Conservation (phyloP, 2,888 invertebrate genomes). For the Oegoconia quadripuncta region DNA sequence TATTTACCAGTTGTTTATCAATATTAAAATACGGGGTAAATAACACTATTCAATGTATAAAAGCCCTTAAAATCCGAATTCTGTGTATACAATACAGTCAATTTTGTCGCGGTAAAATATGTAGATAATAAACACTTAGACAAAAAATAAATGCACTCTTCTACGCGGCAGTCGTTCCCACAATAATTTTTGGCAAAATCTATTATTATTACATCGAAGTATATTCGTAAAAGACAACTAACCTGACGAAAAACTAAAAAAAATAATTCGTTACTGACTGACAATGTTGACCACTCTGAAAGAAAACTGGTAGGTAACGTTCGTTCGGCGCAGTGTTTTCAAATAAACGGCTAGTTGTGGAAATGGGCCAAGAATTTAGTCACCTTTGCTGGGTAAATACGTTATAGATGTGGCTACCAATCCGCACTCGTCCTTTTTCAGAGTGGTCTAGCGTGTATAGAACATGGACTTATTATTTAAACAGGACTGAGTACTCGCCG, state of each 20-base stretch:
- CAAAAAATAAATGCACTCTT: constrained; percentile 70
- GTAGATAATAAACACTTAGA: constrained; percentile 50
- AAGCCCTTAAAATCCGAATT: constrained; percentile 58
- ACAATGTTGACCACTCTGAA: too few species aligned
- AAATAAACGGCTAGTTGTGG: too few species aligned
- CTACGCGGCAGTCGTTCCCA: constrained; percentile 53
- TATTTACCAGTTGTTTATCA: constrained; percentile 60
- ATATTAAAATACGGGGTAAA: constrained; percentile 51
- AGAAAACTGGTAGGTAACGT: too few species aligned
- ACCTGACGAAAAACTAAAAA: background rate
- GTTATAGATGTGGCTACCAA: too few species aligned
- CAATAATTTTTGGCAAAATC: constrained; percentile 57
- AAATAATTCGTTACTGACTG: too few species aligned
- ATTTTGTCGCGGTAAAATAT: constrained; percentile 45
- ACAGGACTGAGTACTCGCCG: too few species aligned
- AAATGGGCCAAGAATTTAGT: too few species aligned
- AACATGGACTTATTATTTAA: too few species aligned
- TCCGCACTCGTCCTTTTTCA: too few species aligned
- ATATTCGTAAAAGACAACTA: constrained; percentile 22
- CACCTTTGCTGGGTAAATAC: too few species aligned
- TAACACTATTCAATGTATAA: constrained; percentile 64
- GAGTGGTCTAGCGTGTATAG: too few species aligned
- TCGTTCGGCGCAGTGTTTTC: too few species aligned
- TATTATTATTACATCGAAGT: constrained; percentile 35
- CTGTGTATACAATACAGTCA: constrained; percentile 49